A percentile compares a stretch with the other conserved stretches of the same genome.
These are phyloP conservation scores for Camponotus pennsylvanicus DNA, from an alignment of 1,140 invertebrate genomes.

Conservation along the genomic window DNA sequence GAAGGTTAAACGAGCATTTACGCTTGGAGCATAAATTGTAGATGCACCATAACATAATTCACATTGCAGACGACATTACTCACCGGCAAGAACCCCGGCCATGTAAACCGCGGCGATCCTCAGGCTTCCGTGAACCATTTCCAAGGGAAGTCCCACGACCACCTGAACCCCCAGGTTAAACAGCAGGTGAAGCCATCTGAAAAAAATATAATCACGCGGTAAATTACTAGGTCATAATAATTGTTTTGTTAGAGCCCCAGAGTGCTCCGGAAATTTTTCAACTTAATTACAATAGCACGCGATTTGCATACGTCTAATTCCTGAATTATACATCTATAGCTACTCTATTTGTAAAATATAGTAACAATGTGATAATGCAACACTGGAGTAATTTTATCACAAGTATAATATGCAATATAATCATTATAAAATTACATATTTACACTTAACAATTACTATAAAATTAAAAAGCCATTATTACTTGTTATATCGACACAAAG, in stretches of 20 bases:
- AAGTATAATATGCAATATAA: constrained; percentile 1
- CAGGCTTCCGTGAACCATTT: constrained; percentile 98
- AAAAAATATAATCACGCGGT: constrained; percentile 71
- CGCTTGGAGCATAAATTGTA: constrained; percentile 48
- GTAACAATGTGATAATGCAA: background rate
- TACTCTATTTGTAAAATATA: background rate
- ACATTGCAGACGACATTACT: constrained; percentile 71
- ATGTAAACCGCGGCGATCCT: constrained; percentile 97
- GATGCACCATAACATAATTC: constrained; percentile 51
- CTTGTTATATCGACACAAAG: background rate
- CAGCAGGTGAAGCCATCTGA: constrained; percentile 96
- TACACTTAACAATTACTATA: background rate
- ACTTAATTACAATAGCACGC: constrained; percentile 18
- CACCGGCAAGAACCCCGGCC: constrained; percentile 96
- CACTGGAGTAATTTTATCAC: background rate
- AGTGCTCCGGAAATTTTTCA: constrained; percentile 19
- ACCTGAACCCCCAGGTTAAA: constrained; percentile 98
- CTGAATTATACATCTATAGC: background rate
- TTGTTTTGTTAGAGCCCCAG: constrained; percentile 12
- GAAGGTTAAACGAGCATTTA: constrained; percentile 55
- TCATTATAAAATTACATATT: background rate
- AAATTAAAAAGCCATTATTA: background rate
- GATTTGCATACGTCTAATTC: constrained; percentile 14
- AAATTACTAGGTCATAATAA: constrained; percentile 43
- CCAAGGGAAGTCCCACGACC: constrained; percentile 95